Conservation (phyloP, 1,140 invertebrate species). For the Atta cephalotes region DNA sequence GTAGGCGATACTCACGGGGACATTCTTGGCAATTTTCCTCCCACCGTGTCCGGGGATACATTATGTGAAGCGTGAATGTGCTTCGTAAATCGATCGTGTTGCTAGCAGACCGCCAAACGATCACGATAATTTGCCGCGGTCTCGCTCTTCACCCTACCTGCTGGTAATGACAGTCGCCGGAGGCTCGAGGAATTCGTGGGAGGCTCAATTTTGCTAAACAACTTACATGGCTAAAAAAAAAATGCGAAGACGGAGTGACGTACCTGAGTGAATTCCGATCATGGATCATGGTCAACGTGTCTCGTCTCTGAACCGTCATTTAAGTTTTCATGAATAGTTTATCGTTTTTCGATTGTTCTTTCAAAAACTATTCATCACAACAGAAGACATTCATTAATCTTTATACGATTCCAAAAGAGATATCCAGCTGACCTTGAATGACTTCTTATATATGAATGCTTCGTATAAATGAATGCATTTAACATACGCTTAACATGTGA, state of each 20-base stretch:
- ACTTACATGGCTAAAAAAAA: conserved; percentile 18
- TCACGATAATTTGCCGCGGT: conserved; percentile 77
- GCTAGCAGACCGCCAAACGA: conserved; percentile 63
- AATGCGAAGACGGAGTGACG: conserved; percentile 1
- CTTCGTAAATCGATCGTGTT: conserved; percentile 65
- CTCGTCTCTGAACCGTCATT: background rate
- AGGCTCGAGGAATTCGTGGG: conserved; percentile 79
- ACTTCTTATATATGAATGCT: background rate
- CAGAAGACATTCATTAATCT: conserved; percentile 46
- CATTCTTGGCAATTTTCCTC: conserved; percentile 54
- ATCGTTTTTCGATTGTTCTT: conserved; percentile 1
- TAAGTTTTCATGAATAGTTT: conserved; percentile 41
- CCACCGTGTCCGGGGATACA: conserved; percentile 21
- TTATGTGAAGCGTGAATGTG: conserved; percentile 32
- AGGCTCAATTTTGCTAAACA: conserved; percentile 75
- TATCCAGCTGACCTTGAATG: conserved; percentile 36
- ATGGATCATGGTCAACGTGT: conserved; percentile 30
- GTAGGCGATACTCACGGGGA: conserved; percentile 16
- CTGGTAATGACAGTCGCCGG: conserved; percentile 78
- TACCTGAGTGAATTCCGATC: conserved; percentile 34
- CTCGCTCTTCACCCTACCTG: conserved; percentile 72
- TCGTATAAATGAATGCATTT: background rate
- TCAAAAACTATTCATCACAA: conserved; percentile 34
- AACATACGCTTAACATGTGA: background rate
- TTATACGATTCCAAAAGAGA: background rate